Conservation (phyloP, 2,888 invertebrate species). For the Drosophila heteroneura region DNA sequence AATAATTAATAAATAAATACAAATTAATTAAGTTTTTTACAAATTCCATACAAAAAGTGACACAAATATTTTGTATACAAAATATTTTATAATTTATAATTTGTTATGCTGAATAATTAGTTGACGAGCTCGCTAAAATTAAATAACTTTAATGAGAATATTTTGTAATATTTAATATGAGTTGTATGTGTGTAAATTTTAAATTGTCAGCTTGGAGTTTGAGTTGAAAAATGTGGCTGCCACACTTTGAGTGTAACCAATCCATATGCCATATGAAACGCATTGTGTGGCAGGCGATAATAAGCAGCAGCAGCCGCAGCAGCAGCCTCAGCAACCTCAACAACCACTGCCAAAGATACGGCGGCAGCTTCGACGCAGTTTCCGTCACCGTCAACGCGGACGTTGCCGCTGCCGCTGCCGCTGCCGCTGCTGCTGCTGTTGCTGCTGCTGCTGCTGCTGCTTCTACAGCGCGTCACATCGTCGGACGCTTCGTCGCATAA, state of each 20-base stretch:
- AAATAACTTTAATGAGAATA: too few relatives aligned
- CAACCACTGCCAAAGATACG: constrained; percentile 43
- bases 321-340: constrained; percentile 31
- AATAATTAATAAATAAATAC: neutral
- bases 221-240: neutral
- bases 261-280: constrained; percentile 62
- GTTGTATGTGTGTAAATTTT: neutral
- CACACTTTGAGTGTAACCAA: constrained; percentile 4
- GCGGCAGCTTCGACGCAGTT: constrained; percentile 43
- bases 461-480: constrained; percentile 52
- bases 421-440: constrained; percentile 24
- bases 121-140: too few relatives aligned
- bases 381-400: constrained; percentile 37
- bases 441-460: constrained; percentile 8
- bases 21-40: neutral
- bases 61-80: too few relatives aligned
- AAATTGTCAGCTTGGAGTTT: neutral
- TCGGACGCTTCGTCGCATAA: constrained; percentile 84
- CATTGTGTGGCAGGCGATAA: constrained; percentile 66
- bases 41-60: too few relatives aligned
- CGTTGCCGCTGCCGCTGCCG: constrained; percentile 10
- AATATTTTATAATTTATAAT: neutral
- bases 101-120: neutral
- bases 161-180: too few relatives aligned
- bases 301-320: constrained; percentile 47